A percentile compares a stretch with the other conserved stretches of the same genome.
Evolutionary conservation across 1,140 invertebrate genomes (phyloP).

Genomic region (Lerema accius): DNA sequence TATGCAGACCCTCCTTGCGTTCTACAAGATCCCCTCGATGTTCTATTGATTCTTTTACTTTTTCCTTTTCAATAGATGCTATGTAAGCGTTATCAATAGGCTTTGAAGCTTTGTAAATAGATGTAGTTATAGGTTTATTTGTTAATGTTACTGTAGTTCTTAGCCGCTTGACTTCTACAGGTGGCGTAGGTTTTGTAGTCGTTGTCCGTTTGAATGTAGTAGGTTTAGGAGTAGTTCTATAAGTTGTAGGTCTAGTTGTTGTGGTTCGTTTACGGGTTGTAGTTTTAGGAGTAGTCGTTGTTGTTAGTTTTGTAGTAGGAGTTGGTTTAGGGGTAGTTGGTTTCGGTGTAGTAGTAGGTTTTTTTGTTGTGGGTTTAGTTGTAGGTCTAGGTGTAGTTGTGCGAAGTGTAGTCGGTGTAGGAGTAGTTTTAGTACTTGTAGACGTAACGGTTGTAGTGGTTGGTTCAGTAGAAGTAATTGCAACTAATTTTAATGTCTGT

Average conservation of each 20-base stretch:
- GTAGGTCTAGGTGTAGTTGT: slow-evolving; percentile 24
- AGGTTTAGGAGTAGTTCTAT: slow-evolving; percentile 28
- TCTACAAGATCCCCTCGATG: neutral
- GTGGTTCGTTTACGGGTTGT: slow-evolving; percentile 40
- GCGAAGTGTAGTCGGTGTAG: slow-evolving; percentile 16
- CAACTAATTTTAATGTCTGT: slow-evolving; percentile 59
- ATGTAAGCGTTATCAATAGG: slow-evolving; percentile 26
- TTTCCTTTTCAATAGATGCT: slow-evolving; percentile 38
- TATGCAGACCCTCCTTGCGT: slow-evolving; percentile 8
- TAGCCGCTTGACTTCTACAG: neutral
- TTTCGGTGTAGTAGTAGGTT: too few relatives aligned
- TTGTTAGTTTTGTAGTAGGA: slow-evolving; percentile 14
- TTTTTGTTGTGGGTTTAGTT: too few relatives aligned
- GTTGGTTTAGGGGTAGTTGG: slow-evolving; percentile 29
- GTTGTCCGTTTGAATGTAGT: slow-evolving; percentile 31
- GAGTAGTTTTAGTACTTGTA: slow-evolving; percentile 17
- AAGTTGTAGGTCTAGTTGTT: slow-evolving; percentile 33
- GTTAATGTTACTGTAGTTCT: slow-evolving; percentile 25
- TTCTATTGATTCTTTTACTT: slow-evolving; percentile 39
- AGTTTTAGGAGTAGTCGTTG: slow-evolving; percentile 24
- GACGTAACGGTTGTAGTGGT: slow-evolving; percentile 6
- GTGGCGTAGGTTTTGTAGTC: slow-evolving; percentile 5
- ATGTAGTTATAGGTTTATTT: slow-evolving; percentile 17
- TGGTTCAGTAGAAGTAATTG: slow-evolving; percentile 26
- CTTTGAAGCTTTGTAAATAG: slow-evolving; percentile 27